These are phyloP conservation scores for Anorthoa munda DNA, from an alignment of 2,888 invertebrate species.

Conservation along the genomic window DNA sequence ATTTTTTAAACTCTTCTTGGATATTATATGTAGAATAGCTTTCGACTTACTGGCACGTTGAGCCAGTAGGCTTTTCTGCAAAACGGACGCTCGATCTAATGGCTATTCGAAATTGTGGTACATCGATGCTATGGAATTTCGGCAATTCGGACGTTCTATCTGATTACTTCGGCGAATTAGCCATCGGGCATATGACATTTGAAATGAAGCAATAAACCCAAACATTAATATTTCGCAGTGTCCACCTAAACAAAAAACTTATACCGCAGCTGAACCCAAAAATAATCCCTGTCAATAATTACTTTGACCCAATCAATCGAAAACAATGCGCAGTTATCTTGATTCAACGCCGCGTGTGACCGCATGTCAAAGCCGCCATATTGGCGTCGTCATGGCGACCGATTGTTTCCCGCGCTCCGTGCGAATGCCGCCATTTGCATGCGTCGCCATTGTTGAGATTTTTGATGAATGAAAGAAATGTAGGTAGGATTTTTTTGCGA, in stretches of 20 bases:
- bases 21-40: no score
- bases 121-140: no score
- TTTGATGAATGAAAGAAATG: constrained; percentile 65
- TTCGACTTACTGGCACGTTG: no score
- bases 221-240: not conserved
- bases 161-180: no score
- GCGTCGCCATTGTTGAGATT: constrained; percentile 57
- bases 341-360: constrained; percentile 69
- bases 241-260: not conserved
- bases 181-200: no score
- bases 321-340: constrained; percentile 63
- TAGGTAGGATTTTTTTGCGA: constrained; percentile 35
- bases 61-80: no score
- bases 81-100: no score
- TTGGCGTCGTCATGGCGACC: constrained; percentile 74
- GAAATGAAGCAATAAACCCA: no score
- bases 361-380: constrained; percentile 71
- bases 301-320: constrained; percentile 59
- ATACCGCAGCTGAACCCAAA: constrained; percentile 12
- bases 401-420: constrained; percentile 73
- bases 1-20: no score
- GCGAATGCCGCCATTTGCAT: constrained; percentile 70
- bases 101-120: no score
- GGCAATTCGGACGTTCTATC: no score
- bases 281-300: constrained; percentile 49